Base-by-base conservation (phyloP, 2,888 invertebrate genomes). In the Pandemis corylana region DNA sequence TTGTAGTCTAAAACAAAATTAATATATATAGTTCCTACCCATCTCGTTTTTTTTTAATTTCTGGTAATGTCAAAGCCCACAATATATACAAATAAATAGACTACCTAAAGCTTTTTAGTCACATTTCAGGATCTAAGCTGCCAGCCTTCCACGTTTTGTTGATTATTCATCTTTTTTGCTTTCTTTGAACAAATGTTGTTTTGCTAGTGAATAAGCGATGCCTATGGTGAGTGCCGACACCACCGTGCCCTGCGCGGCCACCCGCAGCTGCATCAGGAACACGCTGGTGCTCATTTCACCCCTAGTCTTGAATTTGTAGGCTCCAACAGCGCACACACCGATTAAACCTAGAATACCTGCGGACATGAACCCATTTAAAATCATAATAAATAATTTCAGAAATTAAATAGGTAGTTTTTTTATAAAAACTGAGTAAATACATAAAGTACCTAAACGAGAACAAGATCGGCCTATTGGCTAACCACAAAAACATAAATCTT, bases 201-300 rank as follows among this genome's bases (percentile, higher is more conserved):
- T 95, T 5, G 95, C 91, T 95, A 98, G 95, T n/a, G 95, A 94
- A 82, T 96, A 97, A 0, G 94, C 94, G 72, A 98, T 91, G 62
- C 98, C 98, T 68, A 96, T 77, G 0, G 97, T 96, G 70, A 98
- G 94, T 6, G 96, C 96, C 7, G 96, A 96, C 7, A 98, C 97
- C 0, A 97, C 97, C 5, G 97, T 96, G 41, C 97, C 97, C 87
- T 98, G 98, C 0, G 98, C 98, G 0, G 96, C 96, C 7, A 98
- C 98, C 90, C 98, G 95, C 20, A 98, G 95, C 83, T 98, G 97
- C 96, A 98, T 97, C 79, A 96, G 95, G 90, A 96, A 98, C 1
- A 98, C 96, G 79, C 98, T 97, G 2, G 97, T 96, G 81, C 97
- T 97, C 96, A 97, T 97, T 77, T 95, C 93, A 0, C 98, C 98